These are phyloP conservation scores for Plebejus anna DNA, from an alignment of 2,888 invertebrate genomes.

Conservation along the genomic window DNA sequence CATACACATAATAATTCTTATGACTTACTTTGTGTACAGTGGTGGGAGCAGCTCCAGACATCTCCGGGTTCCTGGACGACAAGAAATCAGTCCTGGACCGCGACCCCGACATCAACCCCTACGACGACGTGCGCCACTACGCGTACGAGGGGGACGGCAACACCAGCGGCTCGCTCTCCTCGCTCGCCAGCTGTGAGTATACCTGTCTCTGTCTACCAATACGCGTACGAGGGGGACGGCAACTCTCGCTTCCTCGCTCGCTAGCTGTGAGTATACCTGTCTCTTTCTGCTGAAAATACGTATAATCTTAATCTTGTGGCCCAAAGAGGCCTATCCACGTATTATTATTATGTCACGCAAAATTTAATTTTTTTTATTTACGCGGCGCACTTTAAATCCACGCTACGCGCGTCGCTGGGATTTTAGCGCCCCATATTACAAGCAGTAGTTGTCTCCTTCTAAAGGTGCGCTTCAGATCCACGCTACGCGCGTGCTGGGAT, in stretches of 20 bases:
- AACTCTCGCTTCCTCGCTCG: slow-evolving; percentile 94
- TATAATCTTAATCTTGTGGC: too few relatives aligned
- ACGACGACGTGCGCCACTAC: slow-evolving; percentile 98
- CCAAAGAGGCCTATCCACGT: too few relatives aligned
- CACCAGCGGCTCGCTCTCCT: slow-evolving; percentile 94
- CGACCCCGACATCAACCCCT: slow-evolving; percentile 94
- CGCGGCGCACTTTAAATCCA: too few relatives aligned
- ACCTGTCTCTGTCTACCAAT: slow-evolving; percentile 76
- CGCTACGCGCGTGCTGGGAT: too few relatives aligned
- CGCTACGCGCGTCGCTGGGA: too few relatives aligned
- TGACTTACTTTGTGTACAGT: slow-evolving; percentile 44
- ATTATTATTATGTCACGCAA: too few relatives aligned
- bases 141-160: slow-evolving; percentile 98
- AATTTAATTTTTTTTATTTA: too few relatives aligned
- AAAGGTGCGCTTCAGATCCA: too few relatives aligned
- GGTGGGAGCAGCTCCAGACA: slow-evolving; percentile 82
- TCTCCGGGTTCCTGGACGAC: slow-evolving; percentile 93
- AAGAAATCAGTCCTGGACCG: slow-evolving; percentile 94
- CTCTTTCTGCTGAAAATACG: background rate
- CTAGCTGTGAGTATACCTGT: slow-evolving; percentile 83
- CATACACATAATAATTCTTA: too few relatives aligned
- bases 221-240: slow-evolving; percentile 98
- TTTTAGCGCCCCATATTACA: too few relatives aligned
- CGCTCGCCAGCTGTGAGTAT: slow-evolving; percentile 89
- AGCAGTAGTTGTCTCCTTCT: too few relatives aligned